A percentile compares a stretch with the other conserved stretches of the same genome.
Evolutionary conservation across 1,140 invertebrate genomes (phyloP).

Genomic region (Zaprionus ornatus): DNA sequence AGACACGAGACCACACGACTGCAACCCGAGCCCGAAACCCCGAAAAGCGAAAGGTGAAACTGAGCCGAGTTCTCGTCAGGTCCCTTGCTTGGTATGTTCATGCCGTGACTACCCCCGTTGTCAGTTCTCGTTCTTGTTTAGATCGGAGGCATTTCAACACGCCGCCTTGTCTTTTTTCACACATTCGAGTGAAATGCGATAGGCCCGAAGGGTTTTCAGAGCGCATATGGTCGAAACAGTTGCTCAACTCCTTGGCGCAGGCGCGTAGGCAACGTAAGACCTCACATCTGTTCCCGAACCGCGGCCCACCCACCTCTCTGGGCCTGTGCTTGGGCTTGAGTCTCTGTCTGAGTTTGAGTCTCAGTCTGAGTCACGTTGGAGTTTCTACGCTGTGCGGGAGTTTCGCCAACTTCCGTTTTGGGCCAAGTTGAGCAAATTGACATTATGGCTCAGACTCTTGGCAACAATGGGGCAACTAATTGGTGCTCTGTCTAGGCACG

Average conservation of each 20-base stretch:
- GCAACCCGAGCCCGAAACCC: slow-evolving; percentile 13
- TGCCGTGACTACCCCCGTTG: slow-evolving; percentile 68
- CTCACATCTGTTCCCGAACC: slow-evolving; percentile 65
- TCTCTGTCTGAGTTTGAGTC: slow-evolving; percentile 24
- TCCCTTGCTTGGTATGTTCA: slow-evolving; percentile 20
- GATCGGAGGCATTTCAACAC: slow-evolving; percentile 70
- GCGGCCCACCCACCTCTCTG: slow-evolving; percentile 55
- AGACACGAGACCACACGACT: slow-evolving; percentile 4
- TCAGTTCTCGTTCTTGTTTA: slow-evolving; percentile 74
- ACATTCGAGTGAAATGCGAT: slow-evolving; percentile 76
- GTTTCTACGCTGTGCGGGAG: slow-evolving; percentile 70
- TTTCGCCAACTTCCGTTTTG: slow-evolving; percentile 75
- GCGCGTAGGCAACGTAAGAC: slow-evolving; percentile 66
- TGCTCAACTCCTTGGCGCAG: slow-evolving; percentile 60
- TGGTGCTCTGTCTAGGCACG: slow-evolving; percentile 61
- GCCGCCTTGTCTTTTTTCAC: slow-evolving; percentile 61
- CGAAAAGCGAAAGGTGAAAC: background rate
- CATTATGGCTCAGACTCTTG: slow-evolving; percentile 62
- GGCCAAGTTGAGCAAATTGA: slow-evolving; percentile 72
- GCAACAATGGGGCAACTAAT: slow-evolving; percentile 75
- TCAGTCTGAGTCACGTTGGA: slow-evolving; percentile 63
- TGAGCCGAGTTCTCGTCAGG: too few species aligned
- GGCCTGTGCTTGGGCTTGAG: background rate
- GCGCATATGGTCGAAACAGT: slow-evolving; percentile 69
- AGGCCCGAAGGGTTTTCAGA: slow-evolving; percentile 58